Evolutionary conservation across 2,113 vertebrate genomes (phyloP).

Genomic region (Micronycteris hirsuta): DNA sequence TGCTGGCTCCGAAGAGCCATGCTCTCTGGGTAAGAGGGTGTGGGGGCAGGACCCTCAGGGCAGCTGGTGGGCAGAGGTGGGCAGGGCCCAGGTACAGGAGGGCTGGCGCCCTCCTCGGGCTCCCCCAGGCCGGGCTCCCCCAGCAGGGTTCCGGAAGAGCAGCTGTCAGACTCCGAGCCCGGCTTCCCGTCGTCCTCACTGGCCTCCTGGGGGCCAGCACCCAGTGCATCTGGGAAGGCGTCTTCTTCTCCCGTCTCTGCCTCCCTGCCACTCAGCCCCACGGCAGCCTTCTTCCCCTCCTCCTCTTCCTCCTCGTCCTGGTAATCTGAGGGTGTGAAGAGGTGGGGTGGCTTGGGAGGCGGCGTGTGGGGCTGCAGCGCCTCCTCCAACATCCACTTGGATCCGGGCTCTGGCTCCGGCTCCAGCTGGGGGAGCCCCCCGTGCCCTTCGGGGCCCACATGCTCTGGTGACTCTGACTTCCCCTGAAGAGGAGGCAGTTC

Average conservation of each 20-base stretch:
- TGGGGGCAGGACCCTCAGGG: neutral
- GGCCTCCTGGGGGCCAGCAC: neutral
- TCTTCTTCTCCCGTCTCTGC: constrained; percentile 7
- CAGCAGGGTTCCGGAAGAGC: neutral
- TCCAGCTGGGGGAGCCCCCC: neutral
- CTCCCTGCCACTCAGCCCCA: neutral
- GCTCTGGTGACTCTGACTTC: neutral
- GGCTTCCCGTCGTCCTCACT: neutral
- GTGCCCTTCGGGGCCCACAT: neutral
- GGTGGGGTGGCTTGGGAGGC: constrained; percentile 71
- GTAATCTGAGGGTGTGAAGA: constrained; percentile 45
- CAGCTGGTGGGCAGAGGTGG: neutral
- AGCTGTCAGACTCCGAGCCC: neutral
- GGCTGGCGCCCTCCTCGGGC: neutral
- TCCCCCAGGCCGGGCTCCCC: neutral
- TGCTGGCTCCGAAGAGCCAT: constrained; percentile 53
- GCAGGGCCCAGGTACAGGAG: neutral
- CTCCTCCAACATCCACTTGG: neutral
- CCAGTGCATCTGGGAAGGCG: neutral
- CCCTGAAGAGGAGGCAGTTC: neutral
- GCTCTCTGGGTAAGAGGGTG: neutral
- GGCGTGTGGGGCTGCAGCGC: constrained; percentile 1
- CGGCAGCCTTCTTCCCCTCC: neutral
- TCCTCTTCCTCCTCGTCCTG: constrained; percentile 11
- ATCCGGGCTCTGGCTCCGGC: neutral